Evolutionary conservation across 2,888 invertebrate species (phyloP).

Genomic region (Idaea biselata): DNA sequence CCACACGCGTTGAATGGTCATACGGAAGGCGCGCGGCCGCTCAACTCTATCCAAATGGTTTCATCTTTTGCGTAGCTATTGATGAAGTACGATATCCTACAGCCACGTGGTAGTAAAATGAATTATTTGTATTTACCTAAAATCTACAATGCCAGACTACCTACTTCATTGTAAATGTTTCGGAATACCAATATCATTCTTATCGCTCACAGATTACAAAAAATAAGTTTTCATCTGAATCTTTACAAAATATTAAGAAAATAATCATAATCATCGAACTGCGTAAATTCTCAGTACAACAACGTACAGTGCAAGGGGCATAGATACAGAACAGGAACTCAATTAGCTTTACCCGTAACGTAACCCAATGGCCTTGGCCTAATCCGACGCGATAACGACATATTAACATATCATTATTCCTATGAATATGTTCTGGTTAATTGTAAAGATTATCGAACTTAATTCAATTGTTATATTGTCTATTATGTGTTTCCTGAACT

Average conservation of each 20-base stretch:
- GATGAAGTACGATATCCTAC: background rate
- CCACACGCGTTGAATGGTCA: constrained; percentile 45
- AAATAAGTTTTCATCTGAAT: background rate
- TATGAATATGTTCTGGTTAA: background rate
- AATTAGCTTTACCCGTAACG: constrained; percentile 41
- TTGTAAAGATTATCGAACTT: background rate
- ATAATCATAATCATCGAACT: background rate
- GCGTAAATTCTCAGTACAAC: background rate
- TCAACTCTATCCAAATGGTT: constrained; percentile 21
- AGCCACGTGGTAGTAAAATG: background rate
- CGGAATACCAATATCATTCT: background rate
- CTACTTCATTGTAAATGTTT: too few relatives aligned
- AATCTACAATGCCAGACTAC: background rate
- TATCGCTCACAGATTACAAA: background rate
- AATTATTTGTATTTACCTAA: background rate
- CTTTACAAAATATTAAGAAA: background rate
- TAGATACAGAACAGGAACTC: background rate
- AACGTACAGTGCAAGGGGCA: background rate
- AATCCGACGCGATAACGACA: constrained; percentile 47
- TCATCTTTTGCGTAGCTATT: background rate
- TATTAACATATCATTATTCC: constrained; percentile 3
- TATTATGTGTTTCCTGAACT: background rate
- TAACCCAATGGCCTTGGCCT: constrained; percentile 55
- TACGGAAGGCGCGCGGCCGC: constrained; percentile 48
- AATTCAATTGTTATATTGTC: background rate